phyloP scores from a whole-genome alignment of 2,113 vertebrate genomes.

The Xerus inauris region DNA sequence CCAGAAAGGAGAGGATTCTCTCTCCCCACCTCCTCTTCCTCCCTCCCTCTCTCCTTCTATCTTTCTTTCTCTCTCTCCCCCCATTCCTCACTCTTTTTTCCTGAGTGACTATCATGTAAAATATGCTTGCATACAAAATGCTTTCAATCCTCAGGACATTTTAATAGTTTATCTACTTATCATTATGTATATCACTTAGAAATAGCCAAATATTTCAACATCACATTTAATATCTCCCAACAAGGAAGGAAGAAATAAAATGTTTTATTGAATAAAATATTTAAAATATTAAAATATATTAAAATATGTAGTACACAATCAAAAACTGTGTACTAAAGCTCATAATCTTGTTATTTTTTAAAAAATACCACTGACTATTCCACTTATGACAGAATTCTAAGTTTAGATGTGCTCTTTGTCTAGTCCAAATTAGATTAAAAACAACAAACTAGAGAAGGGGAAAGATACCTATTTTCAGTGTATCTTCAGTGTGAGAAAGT shows the following conservation, averaged over 20 bases:
- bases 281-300: no score
- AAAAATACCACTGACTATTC: background rate
- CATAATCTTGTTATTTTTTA: background rate
- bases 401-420: background rate
- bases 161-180: background rate
- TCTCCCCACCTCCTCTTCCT: fast-evolving
- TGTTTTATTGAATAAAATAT: background rate
- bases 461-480: background rate
- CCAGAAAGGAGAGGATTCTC: background rate
- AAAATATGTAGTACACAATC: no score
- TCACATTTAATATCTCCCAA: background rate
- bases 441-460: background rate
- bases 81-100: background rate
- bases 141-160: background rate
- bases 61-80: background rate
- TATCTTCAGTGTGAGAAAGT: no score
- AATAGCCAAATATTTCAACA: background rate
- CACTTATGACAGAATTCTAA: background rate
- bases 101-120: background rate
- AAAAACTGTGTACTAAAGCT: background rate
- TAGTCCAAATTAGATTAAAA: background rate
- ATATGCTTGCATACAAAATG: background rate
- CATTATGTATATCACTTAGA: background rate
- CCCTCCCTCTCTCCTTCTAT: background rate
- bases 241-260: background rate